Evolutionary conservation across 2,888 invertebrate genomes (phyloP), one percentile per base, ranked within the genome.

Genomic region (Halocaridina rubra): DNA sequence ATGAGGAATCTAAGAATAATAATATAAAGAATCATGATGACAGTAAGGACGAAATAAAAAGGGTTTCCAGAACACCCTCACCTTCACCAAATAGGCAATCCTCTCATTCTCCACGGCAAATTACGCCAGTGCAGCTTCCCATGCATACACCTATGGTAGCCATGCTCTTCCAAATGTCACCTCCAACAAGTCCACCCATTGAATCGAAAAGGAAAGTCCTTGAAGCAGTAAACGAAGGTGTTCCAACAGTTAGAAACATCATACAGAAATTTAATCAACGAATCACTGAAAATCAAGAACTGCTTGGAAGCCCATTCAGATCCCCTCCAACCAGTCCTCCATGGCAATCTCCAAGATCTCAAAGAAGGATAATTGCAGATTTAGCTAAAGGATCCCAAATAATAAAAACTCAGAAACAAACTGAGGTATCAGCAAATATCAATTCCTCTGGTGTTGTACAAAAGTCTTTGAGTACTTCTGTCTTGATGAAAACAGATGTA

Each of bases 271-370:
- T 86, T 53, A 88, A 88, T 72, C 64, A 85, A 59, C 75, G 88
- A 19, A 88, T 88, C 24, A 86, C 86, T 16, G 88, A 88, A 69
- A 82, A 84, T 24, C 88, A 88, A 59, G 85, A 84, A 59, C 32
- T 88, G 22, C 64, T 88, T 19, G 82, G 82, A 1, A 82, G 86
- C 53, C 88, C 88, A 13, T 88, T 86, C 64, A 80, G 85, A 19
- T 84, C 82, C 0, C 82, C 82, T 3, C 82, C 82, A 3, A 61
- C 33, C 46, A 84, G 78, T 32, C 77, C 82, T 19, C 82, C 82
- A 3, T 72, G 81, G 85, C 79, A 81, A 46, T 80, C 86, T 29
- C 77, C 81, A 22, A 77, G 81, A 10, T 57, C 81, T 13, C 78
- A 86, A 71, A 81, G 80, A 64, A 81, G 64, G 24, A 27, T 79